A percentile compares a stretch with the other conserved stretches of the same genome.
These are phyloP conservation scores for Piprites chloris DNA, from an alignment of 2,113 vertebrate genomes.

Conservation along the genomic window DNA sequence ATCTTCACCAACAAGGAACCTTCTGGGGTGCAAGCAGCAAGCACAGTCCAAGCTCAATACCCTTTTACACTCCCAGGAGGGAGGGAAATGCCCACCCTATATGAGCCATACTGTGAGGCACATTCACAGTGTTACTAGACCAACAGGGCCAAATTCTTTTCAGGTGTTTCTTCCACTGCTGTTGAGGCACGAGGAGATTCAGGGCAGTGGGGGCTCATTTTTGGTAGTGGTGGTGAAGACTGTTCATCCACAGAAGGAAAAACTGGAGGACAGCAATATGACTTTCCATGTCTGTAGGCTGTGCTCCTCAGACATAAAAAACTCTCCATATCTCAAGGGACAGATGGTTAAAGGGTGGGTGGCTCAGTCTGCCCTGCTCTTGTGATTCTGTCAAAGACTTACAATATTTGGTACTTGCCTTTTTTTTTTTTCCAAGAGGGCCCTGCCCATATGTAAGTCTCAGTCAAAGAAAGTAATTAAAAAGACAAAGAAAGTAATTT, in stretches of 20 bases:
- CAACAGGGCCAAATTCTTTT: neutral
- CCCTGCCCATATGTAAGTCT: neutral
- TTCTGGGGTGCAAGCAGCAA: neutral
- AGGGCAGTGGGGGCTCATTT: neutral
- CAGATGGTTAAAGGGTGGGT: neutral
- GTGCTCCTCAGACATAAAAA: neutral
- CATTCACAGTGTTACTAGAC: neutral
- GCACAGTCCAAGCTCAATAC: neutral
- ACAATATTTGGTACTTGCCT: neutral
- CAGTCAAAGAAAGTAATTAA: neutral
- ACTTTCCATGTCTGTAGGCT: neutral
- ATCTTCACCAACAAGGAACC: neutral
- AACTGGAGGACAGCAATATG: neutral
- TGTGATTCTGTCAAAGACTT: neutral
- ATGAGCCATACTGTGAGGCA: neutral
- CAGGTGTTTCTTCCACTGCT: neutral
- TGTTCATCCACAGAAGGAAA: neutral
- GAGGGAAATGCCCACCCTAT: neutral
- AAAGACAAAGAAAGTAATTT: conserved; percentile 4
- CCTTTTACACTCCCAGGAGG: neutral
- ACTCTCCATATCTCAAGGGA: neutral
- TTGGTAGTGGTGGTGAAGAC: neutral
- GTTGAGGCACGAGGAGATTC: neutral
- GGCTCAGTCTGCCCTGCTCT: neutral
- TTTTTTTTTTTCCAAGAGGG: neutral